Percentiles rank a stretch among this genome's conserved stretches.
Evolutionary conservation across 2,113 vertebrate genomes (phyloP).

Genomic region (Thamnophis sirtalis): DNA sequence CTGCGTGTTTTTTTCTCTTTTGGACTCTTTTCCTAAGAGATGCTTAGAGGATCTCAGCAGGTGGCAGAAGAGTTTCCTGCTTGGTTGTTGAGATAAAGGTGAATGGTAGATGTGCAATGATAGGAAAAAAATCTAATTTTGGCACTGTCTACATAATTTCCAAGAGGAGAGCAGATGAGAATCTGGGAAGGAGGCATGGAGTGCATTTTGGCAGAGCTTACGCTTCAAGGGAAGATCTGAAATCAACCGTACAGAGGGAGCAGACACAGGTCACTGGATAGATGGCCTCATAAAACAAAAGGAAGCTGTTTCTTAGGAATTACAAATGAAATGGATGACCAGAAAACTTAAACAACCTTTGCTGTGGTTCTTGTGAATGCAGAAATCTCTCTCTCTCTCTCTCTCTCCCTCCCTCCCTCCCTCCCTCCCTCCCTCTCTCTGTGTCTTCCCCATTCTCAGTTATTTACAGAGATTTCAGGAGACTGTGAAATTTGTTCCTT

Average conservation of each 20-base stretch:
- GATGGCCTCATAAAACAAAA: background rate
- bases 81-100: conserved; percentile 17
- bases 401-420: background rate
- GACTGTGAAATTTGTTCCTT: conserved; percentile 28
- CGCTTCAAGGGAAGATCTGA: conserved; percentile 32
- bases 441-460: background rate
- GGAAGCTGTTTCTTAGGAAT: conserved; percentile 13
- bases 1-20: background rate
- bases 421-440: no score
- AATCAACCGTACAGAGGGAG: conserved; percentile 4
- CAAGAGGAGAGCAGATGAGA: conserved; percentile 31
- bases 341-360: conserved; percentile 12
- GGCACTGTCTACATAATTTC: conserved; percentile 13
- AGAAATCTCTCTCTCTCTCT: background rate
- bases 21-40: background rate
- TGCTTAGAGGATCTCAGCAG: background rate
- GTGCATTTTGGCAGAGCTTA: conserved; percentile 1
- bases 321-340: conserved; percentile 12
- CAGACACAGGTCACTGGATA: conserved; percentile 14
- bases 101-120: background rate
- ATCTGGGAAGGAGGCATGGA: conserved; percentile 20
- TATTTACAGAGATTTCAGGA: conserved; percentile 35
- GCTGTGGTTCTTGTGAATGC: background rate
- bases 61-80: conserved; percentile 10
- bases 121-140: conserved; percentile 24